Evolutionary conservation across 2,113 vertebrate genomes (phyloP), one percentile per base, ranked within the genome.

Genomic region (Uria aalge): DNA sequence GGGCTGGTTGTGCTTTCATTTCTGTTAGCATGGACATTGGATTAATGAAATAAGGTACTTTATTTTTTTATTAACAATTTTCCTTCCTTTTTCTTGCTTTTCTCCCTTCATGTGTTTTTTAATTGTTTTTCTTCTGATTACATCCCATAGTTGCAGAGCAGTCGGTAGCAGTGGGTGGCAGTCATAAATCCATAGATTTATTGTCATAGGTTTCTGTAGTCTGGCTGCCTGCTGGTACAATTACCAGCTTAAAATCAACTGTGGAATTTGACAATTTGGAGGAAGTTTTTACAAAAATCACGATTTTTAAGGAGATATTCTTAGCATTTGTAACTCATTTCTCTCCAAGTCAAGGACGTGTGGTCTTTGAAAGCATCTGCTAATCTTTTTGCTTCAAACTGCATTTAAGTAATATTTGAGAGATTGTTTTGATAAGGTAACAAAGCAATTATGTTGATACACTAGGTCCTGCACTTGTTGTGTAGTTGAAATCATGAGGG

Each of bases 201-300:
- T 77, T 81, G 88, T 85, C 56, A 36, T 21, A 85, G 75, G 47
- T 80, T 86, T 90, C 59, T 77, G 41, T 91, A 73, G 78, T 50
- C 53, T 62, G 55, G 12, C n/a, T 1, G 3, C 88, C 92, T 88
- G 88, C 90, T 45, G 64, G 30, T 80, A 67, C n/a, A 92, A 92
- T 88, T 96, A 80, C 67, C 26, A 88, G 21, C 66, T 90, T 92
- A 86, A 95, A 95, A 92, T 93, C 63, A 96, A 2, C 59, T 62
- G 32, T 69, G 40, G 57, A 93, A 56, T 93, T 88, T 66, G 72
- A 67, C 59, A 69, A n/a, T 83, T 83, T 88, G 23, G 52, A 94
- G 53, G 18, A 88, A 24, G 14, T 38, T 91, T 94, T 88, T 74
- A 76, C 11, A 79, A 56, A 85, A 88, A 80, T 73, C 30, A 69